phyloP scores from a whole-genome alignment of 1,140 invertebrate species.

The Drosophila lacteicornis region DNA sequence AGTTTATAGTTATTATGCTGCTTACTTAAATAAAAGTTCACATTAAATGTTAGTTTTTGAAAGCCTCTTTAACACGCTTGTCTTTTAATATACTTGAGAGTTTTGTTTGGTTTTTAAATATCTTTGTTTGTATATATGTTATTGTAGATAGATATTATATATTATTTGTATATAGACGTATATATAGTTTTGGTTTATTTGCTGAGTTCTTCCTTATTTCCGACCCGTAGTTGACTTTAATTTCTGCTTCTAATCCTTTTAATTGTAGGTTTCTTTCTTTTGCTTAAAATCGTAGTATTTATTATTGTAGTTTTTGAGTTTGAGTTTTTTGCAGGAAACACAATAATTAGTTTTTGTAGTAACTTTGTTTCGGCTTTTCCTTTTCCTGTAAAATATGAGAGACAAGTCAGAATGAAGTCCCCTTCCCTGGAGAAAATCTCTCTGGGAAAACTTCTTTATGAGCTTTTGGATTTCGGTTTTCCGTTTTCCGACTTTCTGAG shows the following conservation, averaged over 20 bases:
- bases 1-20: slow-evolving; percentile 5
- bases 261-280: slow-evolving; percentile 5
- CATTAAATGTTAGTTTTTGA: slow-evolving; percentile 44
- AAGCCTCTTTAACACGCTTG: slow-evolving; percentile 60
- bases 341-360: slow-evolving; percentile 33
- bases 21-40: slow-evolving; percentile 30
- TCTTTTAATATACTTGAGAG: slow-evolving; percentile 30
- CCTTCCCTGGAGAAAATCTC: slow-evolving; percentile 1
- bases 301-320: slow-evolving; percentile 44
- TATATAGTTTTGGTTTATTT: slow-evolving; percentile 23
- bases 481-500: slow-evolving; percentile 17
- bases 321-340: slow-evolving; percentile 45
- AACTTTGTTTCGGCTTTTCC: slow-evolving; percentile 24
- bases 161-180: slow-evolving; percentile 32
- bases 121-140: slow-evolving; percentile 3
- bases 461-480: slow-evolving; percentile 23
- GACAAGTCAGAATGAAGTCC: not conserved
- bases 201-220: not conserved
- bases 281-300: slow-evolving; percentile 32
- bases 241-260: slow-evolving; percentile 10
- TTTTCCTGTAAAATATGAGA: slow-evolving; percentile 24
- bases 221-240: slow-evolving; percentile 52
- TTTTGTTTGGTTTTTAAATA: slow-evolving; percentile 1
- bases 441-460: slow-evolving; percentile 17
- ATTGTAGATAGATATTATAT: slow-evolving; percentile 15